Base-by-base conservation (phyloP, 2,113 vertebrate genomes). In the Catharus bicknelli region DNA sequence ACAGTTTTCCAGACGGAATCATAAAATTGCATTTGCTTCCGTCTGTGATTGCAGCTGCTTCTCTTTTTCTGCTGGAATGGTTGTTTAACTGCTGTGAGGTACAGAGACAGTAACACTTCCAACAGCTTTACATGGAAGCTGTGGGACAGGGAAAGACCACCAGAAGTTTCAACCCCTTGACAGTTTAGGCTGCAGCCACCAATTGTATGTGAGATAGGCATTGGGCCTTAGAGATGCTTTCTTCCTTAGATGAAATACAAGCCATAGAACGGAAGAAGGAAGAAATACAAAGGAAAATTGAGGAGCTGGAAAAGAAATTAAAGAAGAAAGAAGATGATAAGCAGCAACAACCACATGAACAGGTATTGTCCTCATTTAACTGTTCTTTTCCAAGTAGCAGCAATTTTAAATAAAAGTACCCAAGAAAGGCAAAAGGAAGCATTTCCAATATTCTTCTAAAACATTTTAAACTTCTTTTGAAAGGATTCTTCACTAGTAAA, bases 251-350 rank as follows among this genome's bases (percentile, higher is more conserved):
- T 4, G 97, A 98, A 82, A 94, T 98, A 22, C 85, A 97, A 89
- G 96, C 94, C 82, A 96, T 97, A 93, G 97, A 96, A 54, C 83
- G 94, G 67, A 96, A 97, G 68, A 97, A 96, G 91, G 95, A 96
- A 89, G 97, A 98, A 86, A 96, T 98, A 96, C 95, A 96, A 73
- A 96, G 83, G 70, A 95, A 97, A 93, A 98, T 98, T 83, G 97
- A 98, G 69, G 97, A 97, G 54, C 96, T 98, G 96, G 97, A 98
- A 66, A 97, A 96, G 64, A 96, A 96, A 38, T 83, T 98, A 25
- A 97, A 96, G 81, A 96, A 95, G 70, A 96, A 96, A 74, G 94
- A 95, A 30, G 86, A 83, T 40, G 59, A 67, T 40, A 90, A 88
- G 29, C 91, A 94, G 77, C 93, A 95, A 75, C 95, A 81, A 50